Evolutionary conservation across 2,888 invertebrate species (phyloP).

Genomic region (Ophion costatus): DNA sequence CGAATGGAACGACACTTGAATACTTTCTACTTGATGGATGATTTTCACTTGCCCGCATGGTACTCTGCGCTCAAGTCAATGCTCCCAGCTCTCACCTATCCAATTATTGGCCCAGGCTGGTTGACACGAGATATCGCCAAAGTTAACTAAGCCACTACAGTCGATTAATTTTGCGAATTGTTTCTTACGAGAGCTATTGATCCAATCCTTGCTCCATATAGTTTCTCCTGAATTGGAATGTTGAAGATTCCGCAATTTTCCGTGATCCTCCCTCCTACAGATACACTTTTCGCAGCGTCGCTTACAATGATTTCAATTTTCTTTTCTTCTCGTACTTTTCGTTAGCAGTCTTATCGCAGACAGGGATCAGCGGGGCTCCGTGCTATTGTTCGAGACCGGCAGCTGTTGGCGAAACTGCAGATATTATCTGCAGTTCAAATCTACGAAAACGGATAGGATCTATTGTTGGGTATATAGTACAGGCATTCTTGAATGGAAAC

Average conservation of each 20-base stretch:
- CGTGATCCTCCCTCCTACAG: neutral
- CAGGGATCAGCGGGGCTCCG: slow-evolving; percentile 23
- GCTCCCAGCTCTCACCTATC: too few species aligned
- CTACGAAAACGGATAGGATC: slow-evolving; percentile 34
- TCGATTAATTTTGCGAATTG: neutral
- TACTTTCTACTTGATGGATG: too few species aligned
- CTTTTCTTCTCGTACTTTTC: slow-evolving; percentile 17
- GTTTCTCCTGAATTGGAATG: neutral
- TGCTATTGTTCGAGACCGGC: slow-evolving; percentile 28
- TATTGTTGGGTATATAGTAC: neutral
- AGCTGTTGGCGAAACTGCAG: slow-evolving; percentile 32
- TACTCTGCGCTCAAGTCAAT: too few species aligned
- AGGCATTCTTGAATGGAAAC: slow-evolving; percentile 44
- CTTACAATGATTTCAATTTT: slow-evolving; percentile 30
- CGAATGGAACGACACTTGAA: too few species aligned
- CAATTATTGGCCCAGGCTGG: too few species aligned
- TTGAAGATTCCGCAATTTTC: neutral
- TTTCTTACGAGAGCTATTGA: neutral
- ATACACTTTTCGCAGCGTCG: neutral
- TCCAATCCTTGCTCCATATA: neutral
- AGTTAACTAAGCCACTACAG: neutral
- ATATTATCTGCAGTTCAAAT: slow-evolving; percentile 33
- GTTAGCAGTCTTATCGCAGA: slow-evolving; percentile 37
- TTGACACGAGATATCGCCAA: too few species aligned
- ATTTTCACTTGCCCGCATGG: too few species aligned